These are phyloP conservation scores for Archivesica marissinica DNA, from an alignment of 1,140 invertebrate species.

Conservation along the genomic window DNA sequence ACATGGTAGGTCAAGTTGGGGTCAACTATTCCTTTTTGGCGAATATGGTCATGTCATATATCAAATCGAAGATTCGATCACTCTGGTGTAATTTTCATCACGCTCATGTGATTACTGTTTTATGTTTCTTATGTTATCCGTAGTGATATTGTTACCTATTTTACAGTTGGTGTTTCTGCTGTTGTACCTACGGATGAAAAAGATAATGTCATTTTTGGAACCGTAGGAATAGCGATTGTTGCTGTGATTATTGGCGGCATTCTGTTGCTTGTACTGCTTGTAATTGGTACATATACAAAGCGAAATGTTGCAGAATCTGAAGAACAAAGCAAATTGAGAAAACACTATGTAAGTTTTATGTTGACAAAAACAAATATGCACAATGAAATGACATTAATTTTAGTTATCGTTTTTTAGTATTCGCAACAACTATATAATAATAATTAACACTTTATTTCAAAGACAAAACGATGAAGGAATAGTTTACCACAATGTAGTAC, in stretches of 20 bases:
- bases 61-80: background rate
- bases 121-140: background rate
- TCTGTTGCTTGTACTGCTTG: slow-evolving; percentile 2
- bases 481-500: no score
- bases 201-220: background rate
- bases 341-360: background rate
- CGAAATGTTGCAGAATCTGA: background rate
- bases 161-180: slow-evolving; percentile 1
- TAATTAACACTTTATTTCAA: no score
- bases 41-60: no score
- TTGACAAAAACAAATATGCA: no score
- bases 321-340: background rate
- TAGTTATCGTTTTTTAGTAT: no score
- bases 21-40: no score
- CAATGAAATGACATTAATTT: no score
- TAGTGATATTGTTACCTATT: background rate
- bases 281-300: slow-evolving; percentile 22
- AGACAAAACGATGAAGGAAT: no score
- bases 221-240: slow-evolving; percentile 2
- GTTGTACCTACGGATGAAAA: background rate
- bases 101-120: background rate
- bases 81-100: background rate
- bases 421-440: no score
- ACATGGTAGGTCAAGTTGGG: no score
- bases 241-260: slow-evolving; percentile 2